Evolutionary conservation across 2,797 vertebrate species (phyloP).

Genomic region (Peromyscus aztecus): DNA sequence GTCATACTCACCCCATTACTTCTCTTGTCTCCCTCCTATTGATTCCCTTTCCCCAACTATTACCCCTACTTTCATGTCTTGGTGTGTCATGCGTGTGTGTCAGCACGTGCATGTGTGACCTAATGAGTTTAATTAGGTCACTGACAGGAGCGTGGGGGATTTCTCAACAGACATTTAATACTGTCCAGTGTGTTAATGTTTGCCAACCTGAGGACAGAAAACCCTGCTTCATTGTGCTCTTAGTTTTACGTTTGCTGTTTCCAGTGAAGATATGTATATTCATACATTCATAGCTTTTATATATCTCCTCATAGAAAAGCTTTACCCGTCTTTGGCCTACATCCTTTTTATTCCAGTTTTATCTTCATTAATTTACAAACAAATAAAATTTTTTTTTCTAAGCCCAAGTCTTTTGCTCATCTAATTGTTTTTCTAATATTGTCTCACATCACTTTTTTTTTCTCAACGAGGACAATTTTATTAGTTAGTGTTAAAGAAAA

Average conservation of each 20-base stretch:
- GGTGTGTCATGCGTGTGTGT: neutral
- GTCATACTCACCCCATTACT: neutral
- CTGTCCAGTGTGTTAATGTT: neutral
- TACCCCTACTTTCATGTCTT: neutral
- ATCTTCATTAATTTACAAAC: neutral
- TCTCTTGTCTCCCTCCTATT: neutral
- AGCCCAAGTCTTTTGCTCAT: neutral
- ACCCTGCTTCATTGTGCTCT: neutral
- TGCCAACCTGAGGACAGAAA: neutral
- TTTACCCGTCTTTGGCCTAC: neutral
- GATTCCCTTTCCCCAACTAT: neutral
- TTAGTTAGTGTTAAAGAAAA: neutral
- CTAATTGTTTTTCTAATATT: neutral
- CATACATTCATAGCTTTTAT: neutral
- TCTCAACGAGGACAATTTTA: neutral
- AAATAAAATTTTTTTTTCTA: constrained; percentile 1
- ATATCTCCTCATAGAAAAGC: neutral
- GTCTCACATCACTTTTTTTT: neutral
- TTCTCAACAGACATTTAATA: neutral
- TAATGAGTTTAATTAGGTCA: neutral
- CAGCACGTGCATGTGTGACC: neutral
- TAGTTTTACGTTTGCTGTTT: constrained; percentile 27
- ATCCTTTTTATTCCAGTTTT: neutral
- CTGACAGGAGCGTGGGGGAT: neutral
- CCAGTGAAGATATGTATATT: neutral